Conservation (phyloP, 2,113 vertebrate genomes). For the Zapornia atra region DNA sequence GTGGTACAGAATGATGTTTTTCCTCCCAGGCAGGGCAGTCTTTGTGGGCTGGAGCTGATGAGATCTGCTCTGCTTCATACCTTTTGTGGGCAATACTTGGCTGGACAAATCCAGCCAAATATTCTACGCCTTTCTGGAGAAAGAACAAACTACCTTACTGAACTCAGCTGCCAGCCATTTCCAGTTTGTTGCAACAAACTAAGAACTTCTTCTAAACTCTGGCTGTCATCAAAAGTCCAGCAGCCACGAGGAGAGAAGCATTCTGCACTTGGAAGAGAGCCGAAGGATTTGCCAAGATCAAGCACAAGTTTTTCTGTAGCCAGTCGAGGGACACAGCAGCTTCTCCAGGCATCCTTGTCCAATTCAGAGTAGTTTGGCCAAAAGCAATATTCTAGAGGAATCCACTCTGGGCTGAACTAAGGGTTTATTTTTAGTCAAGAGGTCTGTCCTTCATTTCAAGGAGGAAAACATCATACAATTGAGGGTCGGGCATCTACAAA, state of each 20-base stretch:
- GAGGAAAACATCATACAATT: not conserved
- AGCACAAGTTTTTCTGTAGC: conserved; percentile 29
- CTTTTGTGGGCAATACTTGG: not conserved
- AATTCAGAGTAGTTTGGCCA: conserved; percentile 2
- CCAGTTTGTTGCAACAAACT: not conserved
- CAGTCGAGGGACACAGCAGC: not conserved
- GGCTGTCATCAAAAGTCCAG: not conserved
- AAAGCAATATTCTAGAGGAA: conserved; percentile 22
- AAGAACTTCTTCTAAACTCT: conserved; percentile 8
- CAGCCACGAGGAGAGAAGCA: not conserved
- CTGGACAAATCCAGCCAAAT: not conserved
- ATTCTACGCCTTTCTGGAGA: not conserved
- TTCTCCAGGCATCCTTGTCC: conserved; percentile 35
- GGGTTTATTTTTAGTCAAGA: not conserved
- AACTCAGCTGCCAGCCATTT: conserved; percentile 11
- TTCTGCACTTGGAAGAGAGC: not conserved
- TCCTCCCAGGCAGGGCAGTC: not conserved
- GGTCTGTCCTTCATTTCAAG: not conserved
- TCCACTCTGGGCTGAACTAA: not conserved
- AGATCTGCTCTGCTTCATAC: not conserved
- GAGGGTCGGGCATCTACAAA: not conserved
- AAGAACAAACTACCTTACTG: not conserved
- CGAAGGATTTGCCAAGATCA: conserved; percentile 37
- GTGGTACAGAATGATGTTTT: not conserved
- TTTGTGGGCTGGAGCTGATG: not conserved